Conservation (phyloP, 2,888 invertebrate species). For the Eupithecia centaureata region DNA sequence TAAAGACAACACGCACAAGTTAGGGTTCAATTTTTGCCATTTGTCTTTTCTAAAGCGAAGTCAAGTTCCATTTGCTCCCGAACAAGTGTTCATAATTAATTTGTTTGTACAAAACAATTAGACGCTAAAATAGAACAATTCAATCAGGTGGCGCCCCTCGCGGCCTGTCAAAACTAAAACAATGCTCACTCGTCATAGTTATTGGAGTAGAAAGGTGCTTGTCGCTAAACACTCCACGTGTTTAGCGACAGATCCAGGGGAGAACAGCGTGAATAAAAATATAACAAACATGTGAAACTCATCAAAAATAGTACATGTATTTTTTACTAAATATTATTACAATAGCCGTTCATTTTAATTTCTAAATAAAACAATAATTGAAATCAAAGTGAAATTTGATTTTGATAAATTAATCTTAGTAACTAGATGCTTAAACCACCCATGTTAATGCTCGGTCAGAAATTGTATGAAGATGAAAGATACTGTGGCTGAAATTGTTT, state of each 20-base stretch:
- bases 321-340: too few relatives aligned
- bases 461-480: too few relatives aligned
- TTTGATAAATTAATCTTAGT: too few relatives aligned
- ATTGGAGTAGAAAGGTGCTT: slow-evolving; percentile 19
- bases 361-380: too few relatives aligned
- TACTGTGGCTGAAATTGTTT: too few relatives aligned
- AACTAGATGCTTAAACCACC: too few relatives aligned
- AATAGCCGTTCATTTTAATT: too few relatives aligned
- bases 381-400: too few relatives aligned
- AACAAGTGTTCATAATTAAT: slow-evolving; percentile 27
- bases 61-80: slow-evolving; percentile 16
- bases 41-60: slow-evolving; percentile 6
- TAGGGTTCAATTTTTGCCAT: not conserved
- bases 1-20: not conserved
- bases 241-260: slow-evolving; percentile 3
- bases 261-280: not conserved
- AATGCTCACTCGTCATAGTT: slow-evolving; percentile 22
- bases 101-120: slow-evolving; percentile 32
- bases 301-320: not conserved
- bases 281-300: not conserved
- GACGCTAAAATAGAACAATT: slow-evolving; percentile 14
- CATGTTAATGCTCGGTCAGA: too few relatives aligned
- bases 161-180: slow-evolving; percentile 32
- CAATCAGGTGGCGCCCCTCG: slow-evolving; percentile 27
- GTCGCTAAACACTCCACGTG: too few relatives aligned